Evolutionary conservation across 2,797 vertebrate species (phyloP).

Genomic region (Platyrinchus mystaceus): DNA sequence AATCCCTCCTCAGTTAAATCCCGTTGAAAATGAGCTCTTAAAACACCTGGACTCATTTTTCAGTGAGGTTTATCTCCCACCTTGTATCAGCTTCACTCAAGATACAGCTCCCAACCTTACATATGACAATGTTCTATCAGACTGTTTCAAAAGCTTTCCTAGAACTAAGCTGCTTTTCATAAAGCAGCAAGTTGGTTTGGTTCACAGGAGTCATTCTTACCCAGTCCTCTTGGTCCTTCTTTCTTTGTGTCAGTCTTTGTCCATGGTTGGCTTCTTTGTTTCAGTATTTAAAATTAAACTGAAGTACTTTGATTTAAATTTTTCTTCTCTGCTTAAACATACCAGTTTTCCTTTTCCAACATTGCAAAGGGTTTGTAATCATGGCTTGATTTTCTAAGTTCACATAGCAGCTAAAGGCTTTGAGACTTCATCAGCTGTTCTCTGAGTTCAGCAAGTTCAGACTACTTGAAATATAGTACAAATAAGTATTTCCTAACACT

Average conservation of each 20-base stretch:
- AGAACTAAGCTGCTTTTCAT: background rate
- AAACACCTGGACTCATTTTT: background rate
- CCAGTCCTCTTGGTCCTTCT: background rate
- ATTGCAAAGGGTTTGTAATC: background rate
- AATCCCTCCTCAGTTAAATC: background rate
- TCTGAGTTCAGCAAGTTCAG: background rate
- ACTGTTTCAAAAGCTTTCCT: background rate
- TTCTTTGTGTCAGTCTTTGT: background rate
- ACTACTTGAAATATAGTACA: background rate
- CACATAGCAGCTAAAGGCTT: background rate
- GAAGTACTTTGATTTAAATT: background rate
- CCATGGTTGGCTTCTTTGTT: background rate
- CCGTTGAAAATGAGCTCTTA: background rate
- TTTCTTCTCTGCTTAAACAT: background rate
- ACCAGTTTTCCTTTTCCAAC: background rate
- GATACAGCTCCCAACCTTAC: background rate
- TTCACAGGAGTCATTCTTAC: background rate
- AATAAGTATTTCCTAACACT: background rate
- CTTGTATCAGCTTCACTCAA: background rate
- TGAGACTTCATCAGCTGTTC: background rate
- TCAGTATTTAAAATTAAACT: background rate
- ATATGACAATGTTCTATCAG: background rate
- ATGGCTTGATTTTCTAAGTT: background rate
- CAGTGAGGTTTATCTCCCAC: background rate
- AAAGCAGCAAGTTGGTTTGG: background rate